Evolutionary conservation across 2,797 vertebrate genomes (phyloP).

Genomic region (Somateria mollissima): DNA sequence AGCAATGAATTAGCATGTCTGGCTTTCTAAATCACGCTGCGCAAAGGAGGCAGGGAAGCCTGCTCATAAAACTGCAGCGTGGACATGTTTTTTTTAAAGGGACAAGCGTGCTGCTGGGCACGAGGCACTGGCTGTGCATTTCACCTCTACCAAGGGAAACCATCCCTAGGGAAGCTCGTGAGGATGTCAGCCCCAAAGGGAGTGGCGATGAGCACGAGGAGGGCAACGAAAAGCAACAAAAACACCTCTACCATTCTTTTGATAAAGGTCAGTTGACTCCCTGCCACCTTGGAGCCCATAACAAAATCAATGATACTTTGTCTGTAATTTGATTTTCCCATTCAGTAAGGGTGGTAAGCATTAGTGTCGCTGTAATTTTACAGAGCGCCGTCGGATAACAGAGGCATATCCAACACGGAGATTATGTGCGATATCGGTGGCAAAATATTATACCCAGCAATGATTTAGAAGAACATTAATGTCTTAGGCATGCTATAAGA

Average conservation of each 20-base stretch:
- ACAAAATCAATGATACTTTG: slow-evolving; percentile 47
- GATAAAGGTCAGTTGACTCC: slow-evolving; percentile 34
- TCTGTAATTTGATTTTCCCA: slow-evolving; percentile 42
- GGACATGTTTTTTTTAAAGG: not conserved
- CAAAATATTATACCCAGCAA: not conserved
- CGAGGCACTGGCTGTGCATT: fast-evolving
- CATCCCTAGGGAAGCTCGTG: fast-evolving
- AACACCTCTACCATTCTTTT: not conserved
- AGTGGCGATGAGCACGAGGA: not conserved
- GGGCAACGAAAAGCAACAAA: not conserved
- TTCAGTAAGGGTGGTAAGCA: not conserved
- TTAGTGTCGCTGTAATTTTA: not conserved
- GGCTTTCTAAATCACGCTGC: fast-evolving
- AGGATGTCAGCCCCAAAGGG: not conserved
- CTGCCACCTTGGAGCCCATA: slow-evolving; percentile 1
- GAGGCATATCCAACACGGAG: not conserved
- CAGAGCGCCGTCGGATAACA: not conserved
- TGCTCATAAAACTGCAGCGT: fast-evolving
- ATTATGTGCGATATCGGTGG: not conserved
- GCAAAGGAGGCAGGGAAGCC: not conserved
- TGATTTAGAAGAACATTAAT: not conserved
- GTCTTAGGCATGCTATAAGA: not conserved
- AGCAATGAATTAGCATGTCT: not conserved
- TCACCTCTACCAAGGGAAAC: not conserved
- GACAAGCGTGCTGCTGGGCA: fast-evolving